These are phyloP conservation scores for Pycnonotus jocosus DNA, from an alignment of 2,113 vertebrate genomes.

Conservation along the genomic window DNA sequence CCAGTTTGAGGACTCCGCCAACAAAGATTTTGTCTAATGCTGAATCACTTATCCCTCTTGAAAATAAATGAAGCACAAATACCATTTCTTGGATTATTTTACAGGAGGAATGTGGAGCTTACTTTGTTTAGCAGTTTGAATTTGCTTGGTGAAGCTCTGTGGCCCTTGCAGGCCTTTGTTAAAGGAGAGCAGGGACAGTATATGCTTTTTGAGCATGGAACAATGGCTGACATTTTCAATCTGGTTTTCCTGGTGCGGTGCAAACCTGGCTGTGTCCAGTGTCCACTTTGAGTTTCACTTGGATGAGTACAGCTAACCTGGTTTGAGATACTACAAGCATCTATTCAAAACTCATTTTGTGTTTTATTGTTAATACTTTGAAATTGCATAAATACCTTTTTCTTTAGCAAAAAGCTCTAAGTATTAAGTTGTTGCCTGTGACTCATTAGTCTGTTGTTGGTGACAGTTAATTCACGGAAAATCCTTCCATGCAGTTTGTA, in stretches of 20 bases:
- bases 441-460: background rate
- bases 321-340: background rate
- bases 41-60: background rate
- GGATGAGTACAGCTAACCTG: background rate
- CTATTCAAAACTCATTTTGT: background rate
- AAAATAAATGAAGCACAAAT: background rate
- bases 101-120: background rate
- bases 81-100: background rate
- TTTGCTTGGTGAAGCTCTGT: background rate
- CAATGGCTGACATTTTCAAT: background rate
- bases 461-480: conserved; percentile 5
- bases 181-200: background rate
- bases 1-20: background rate
- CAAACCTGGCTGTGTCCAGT: background rate
- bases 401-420: background rate
- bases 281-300: background rate
- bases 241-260: background rate
- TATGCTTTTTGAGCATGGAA: background rate
- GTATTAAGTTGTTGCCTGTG: conserved; percentile 8
- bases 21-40: background rate
- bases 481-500: background rate
- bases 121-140: background rate
- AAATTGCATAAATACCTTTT: background rate
- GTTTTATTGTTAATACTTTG: background rate
- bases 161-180: background rate